Conservation (phyloP, 2,888 invertebrate species). For the Phengaris arion region DNA sequence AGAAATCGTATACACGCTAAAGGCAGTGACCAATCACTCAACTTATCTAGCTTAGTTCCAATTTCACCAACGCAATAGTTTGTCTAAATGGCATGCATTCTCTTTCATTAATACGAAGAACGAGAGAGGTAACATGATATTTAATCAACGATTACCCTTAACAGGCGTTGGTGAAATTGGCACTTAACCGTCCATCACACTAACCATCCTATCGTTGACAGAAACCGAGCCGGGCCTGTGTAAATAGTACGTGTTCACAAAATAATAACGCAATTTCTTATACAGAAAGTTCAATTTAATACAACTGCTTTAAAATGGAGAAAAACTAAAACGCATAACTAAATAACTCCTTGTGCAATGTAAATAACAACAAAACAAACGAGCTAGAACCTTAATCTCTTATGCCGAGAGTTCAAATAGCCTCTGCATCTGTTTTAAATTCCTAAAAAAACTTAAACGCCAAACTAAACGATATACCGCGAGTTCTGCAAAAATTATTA, state of each 20-base stretch:
- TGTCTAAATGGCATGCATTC: too few relatives aligned
- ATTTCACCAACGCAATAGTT: too few relatives aligned
- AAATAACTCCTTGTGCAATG: too few relatives aligned
- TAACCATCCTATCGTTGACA: not conserved
- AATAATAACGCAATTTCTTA: not conserved
- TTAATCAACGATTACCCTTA: too few relatives aligned
- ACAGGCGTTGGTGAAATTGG: too few relatives aligned
- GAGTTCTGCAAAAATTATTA: not conserved
- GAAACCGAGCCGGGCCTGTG: not conserved
- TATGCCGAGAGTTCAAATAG: too few relatives aligned
- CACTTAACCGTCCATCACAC: not conserved
- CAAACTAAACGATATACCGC: not conserved
- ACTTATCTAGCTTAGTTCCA: not conserved
- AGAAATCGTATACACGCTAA: not conserved
- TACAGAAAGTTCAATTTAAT: not conserved
- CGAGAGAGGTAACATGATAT: too few relatives aligned
- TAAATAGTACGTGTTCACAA: not conserved
- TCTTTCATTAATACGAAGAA: too few relatives aligned
- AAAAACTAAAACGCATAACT: too few relatives aligned
- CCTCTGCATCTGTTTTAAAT: too few relatives aligned
- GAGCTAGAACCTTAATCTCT: too few relatives aligned
- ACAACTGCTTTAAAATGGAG: not conserved
- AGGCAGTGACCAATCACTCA: not conserved
- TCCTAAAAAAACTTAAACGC: not conserved
- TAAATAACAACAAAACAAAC: too few relatives aligned